A percentile compares a stretch with the other conserved stretches of the same genome.
phyloP scores from a whole-genome alignment of 2,797 vertebrate species.

The Clarias pachynema region DNA sequence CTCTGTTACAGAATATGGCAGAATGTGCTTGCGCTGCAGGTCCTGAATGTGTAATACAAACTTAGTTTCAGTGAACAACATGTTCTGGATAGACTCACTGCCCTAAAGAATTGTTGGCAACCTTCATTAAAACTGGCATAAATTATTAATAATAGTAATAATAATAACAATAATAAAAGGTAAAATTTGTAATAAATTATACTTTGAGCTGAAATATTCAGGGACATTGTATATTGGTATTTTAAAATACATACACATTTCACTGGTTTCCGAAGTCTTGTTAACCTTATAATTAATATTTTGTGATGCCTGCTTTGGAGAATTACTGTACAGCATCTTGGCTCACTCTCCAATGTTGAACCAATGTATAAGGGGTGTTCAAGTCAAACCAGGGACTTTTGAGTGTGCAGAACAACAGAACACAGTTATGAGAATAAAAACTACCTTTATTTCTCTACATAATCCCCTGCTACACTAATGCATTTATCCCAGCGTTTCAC shows the following conservation, averaged over 20 bases:
- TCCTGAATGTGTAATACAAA: neutral
- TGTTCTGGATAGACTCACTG: neutral
- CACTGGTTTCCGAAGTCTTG: neutral
- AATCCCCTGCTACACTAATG: no score
- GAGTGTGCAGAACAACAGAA: no score
- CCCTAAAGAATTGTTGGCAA: neutral
- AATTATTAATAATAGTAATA: neutral
- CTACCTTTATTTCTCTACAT: no score
- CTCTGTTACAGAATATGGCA: slow-evolving; percentile 7
- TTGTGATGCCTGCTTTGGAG: neutral
- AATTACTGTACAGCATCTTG: neutral
- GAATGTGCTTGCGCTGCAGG: slow-evolving; percentile 10
- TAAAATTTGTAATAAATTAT: neutral
- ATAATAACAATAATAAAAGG: neutral
- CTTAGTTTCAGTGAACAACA: neutral
- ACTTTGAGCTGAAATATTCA: neutral
- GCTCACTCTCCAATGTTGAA: neutral
- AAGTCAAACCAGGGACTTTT: no score
- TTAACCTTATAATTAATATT: neutral
- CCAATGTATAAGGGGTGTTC: no score
- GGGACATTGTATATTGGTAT: neutral
- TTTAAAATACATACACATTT: neutral
- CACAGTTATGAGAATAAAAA: no score
- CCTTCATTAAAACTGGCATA: neutral
- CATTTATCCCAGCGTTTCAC: no score